phyloP scores from a whole-genome alignment of 2,797 vertebrate species.

The Australoheros facetus region DNA sequence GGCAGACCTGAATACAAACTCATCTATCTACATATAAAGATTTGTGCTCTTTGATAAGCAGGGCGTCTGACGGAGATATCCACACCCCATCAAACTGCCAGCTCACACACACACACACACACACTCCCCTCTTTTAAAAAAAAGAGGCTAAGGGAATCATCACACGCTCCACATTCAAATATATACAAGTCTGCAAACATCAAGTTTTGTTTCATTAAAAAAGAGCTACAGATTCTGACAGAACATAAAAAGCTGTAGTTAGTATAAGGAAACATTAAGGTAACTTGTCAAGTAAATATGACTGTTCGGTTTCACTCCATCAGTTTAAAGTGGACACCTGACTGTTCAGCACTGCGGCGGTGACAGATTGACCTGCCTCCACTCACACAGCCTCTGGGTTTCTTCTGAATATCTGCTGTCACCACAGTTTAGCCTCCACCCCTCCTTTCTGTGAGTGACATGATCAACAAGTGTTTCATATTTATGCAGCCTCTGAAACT shows the following conservation, averaged over 20 bases:
- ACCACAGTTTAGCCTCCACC: not conserved
- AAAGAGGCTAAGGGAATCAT: constrained; percentile 41
- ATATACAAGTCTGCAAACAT: constrained; percentile 75
- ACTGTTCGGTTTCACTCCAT: constrained; percentile 50
- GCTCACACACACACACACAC: constrained; percentile 38
- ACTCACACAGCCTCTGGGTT: accelerated
- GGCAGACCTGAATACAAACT: constrained; percentile 73
- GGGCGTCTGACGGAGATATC: constrained; percentile 38
- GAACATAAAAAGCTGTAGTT: constrained; percentile 67
- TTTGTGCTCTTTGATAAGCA: constrained; percentile 80
- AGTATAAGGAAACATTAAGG: constrained; percentile 56
- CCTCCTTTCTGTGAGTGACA: not conserved
- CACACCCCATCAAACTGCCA: constrained; percentile 34
- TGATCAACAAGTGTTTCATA: not conserved
- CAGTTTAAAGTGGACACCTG: constrained; percentile 8
- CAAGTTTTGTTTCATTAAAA: constrained; percentile 61
- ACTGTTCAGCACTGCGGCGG: constrained; percentile 12
- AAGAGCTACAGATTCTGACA: constrained; percentile 73
- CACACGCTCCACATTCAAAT: constrained; percentile 76
- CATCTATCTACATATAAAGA: constrained; percentile 68
- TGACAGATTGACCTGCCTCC: not conserved
- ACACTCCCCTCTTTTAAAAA: constrained; percentile 3
- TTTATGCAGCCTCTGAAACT: not conserved
- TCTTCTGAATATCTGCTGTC: not conserved
- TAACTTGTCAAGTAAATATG: constrained; percentile 77